Percentiles rank a stretch among this genome's conserved stretches.
These are phyloP conservation scores for Andrena bucephala DNA, from an alignment of 2,888 invertebrate genomes.

Conservation along the genomic window DNA sequence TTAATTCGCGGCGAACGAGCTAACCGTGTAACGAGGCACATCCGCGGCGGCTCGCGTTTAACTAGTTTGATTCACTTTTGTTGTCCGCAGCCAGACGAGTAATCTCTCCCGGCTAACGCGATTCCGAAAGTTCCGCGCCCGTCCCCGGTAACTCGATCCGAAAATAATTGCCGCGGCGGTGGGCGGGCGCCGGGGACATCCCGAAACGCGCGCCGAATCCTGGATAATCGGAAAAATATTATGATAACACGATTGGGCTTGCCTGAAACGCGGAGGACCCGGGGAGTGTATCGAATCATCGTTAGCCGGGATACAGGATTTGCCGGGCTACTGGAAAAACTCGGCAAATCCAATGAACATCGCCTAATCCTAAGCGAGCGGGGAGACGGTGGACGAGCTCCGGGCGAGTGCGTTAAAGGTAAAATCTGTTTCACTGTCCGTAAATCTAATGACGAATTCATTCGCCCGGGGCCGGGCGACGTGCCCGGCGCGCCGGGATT, in stretches of 20 bases:
- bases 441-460: slow-evolving; percentile 81
- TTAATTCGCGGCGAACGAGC: slow-evolving; percentile 20
- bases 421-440: slow-evolving; percentile 55
- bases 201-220: slow-evolving; percentile 31
- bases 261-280: slow-evolving; percentile 71
- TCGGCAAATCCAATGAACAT: slow-evolving; percentile 73
- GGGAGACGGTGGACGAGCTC: slow-evolving; percentile 15
- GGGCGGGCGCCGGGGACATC: slow-evolving; percentile 65
- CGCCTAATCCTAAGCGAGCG: slow-evolving; percentile 81
- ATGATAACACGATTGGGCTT: slow-evolving; percentile 82
- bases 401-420: slow-evolving; percentile 55
- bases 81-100: neutral
- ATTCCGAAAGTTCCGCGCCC: slow-evolving; percentile 29
- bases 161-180: slow-evolving; percentile 20
- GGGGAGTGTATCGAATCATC: slow-evolving; percentile 83
- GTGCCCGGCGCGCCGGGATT: slow-evolving; percentile 57
- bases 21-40: neutral
- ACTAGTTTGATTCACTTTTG: slow-evolving; percentile 11
- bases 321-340: slow-evolving; percentile 77
- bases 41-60: neutral
- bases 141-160: slow-evolving; percentile 11
- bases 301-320: slow-evolving; percentile 83
- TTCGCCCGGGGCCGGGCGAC: slow-evolving; percentile 58
- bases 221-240: slow-evolving; percentile 83
- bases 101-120: slow-evolving; percentile 9